Conservation (phyloP, 2,888 invertebrate species). For the Petrolisthes manimaculis region DNA sequence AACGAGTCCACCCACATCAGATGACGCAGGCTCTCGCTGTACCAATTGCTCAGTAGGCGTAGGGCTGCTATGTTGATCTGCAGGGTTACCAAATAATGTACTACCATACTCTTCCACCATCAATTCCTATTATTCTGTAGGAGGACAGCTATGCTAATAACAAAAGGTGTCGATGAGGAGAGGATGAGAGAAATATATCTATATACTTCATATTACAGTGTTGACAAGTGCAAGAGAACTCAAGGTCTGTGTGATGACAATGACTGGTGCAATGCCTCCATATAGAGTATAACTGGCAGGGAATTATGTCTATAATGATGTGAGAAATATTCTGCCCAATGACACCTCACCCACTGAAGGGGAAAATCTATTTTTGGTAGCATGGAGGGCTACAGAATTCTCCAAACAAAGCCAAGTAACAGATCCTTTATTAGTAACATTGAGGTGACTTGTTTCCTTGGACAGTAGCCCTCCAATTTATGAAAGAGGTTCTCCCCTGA, state of each 20-base stretch:
- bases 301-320: background rate
- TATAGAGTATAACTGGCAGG: too few relatives aligned
- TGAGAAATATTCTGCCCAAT: too few relatives aligned
- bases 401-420: too few relatives aligned
- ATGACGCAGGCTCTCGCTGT: conserved; percentile 74
- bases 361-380: background rate
- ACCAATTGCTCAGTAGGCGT: conserved; percentile 74
- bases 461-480: too few relatives aligned
- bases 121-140: background rate
- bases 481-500: too few relatives aligned
- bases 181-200: background rate
- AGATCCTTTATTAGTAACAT: too few relatives aligned
- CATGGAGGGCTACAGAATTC: too few relatives aligned
- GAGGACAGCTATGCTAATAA: background rate
- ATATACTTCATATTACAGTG: too few relatives aligned
- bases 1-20: conserved; percentile 77
- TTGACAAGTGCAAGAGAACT: too few relatives aligned
- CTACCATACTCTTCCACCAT: background rate
- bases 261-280: too few relatives aligned
- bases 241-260: too few relatives aligned
- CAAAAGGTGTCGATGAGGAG: background rate
- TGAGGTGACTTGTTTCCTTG: too few relatives aligned
- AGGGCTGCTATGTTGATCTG: conserved; percentile 75
- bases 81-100: conserved; percentile 48
- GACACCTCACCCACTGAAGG: background rate